phyloP scores from a whole-genome alignment of 2,113 vertebrate species.

The Lamprotornis superbus region DNA sequence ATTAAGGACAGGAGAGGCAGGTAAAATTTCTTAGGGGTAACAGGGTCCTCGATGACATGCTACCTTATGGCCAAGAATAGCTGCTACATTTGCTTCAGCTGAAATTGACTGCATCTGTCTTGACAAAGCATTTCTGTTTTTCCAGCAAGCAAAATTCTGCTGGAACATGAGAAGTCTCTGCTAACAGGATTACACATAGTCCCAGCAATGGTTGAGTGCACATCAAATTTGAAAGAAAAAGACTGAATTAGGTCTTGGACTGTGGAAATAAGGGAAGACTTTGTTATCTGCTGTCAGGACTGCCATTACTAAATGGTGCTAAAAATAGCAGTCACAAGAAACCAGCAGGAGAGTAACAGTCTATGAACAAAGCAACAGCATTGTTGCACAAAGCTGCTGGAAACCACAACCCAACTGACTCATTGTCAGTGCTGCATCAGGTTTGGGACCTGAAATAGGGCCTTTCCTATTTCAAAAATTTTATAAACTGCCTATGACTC shows the following conservation, averaged over 20 bases:
- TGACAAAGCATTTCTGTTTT: background rate
- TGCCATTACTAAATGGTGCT: background rate
- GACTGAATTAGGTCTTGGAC: background rate
- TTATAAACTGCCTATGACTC: background rate
- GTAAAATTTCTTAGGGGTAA: background rate
- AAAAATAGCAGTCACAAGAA: background rate
- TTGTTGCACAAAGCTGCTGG: background rate
- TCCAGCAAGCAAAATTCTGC: background rate
- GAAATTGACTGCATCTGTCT: background rate
- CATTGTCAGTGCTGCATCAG: background rate
- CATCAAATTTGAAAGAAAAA: background rate
- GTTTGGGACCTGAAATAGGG: background rate
- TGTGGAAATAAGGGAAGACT: background rate
- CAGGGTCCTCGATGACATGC: background rate
- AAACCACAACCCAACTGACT: background rate
- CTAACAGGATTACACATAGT: background rate
- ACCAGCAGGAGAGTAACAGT: background rate
- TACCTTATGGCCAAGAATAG: background rate
- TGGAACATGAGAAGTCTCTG: background rate
- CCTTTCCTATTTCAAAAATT: background rate
- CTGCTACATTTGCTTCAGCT: background rate
- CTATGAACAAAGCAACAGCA: background rate
- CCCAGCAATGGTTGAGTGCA: background rate
- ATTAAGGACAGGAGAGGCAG: background rate
- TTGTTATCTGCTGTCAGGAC: background rate